Conservation (phyloP, 2,113 vertebrate genomes). For the Thymallus thymallus region DNA sequence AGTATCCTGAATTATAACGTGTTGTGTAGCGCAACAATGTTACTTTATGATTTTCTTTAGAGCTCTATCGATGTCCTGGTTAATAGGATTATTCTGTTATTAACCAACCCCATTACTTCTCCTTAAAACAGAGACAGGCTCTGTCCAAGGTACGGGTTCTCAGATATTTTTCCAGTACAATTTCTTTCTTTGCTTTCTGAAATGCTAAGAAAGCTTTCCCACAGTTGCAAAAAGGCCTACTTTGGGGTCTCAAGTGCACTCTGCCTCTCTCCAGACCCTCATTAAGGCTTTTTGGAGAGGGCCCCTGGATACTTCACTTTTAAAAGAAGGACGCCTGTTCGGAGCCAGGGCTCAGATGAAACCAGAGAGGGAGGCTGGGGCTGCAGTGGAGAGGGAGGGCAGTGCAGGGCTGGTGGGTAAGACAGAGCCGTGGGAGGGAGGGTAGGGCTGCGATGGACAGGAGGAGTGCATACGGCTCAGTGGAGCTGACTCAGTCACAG, state of each 20-base stretch:
- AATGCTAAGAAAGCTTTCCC: slow-evolving; percentile 58
- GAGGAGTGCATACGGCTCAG: background rate
- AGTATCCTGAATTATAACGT: slow-evolving; percentile 46
- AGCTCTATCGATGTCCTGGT: slow-evolving; percentile 53
- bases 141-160: background rate
- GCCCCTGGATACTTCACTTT: slow-evolving; percentile 49
- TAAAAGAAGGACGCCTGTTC: background rate
- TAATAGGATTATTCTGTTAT: slow-evolving; percentile 46
- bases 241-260: slow-evolving; percentile 63
- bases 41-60: slow-evolving; percentile 67
- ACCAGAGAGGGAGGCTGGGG: background rate
- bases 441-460: background rate
- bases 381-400: background rate
- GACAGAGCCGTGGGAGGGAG: background rate
- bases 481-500: slow-evolving; percentile 50
- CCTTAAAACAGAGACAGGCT: background rate
- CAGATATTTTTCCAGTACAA: background rate
- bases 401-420: slow-evolving; percentile 6
- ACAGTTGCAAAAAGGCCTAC: slow-evolving; percentile 51
- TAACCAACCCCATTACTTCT: slow-evolving; percentile 54
- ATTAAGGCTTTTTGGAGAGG: slow-evolving; percentile 59
- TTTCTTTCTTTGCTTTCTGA: slow-evolving; percentile 19
- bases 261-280: slow-evolving; percentile 59
- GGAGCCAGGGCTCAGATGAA: background rate
- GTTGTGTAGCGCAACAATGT: slow-evolving; percentile 48